phyloP scores from a whole-genome alignment of 2,113 vertebrate genomes.

The Stegastes partitus region DNA sequence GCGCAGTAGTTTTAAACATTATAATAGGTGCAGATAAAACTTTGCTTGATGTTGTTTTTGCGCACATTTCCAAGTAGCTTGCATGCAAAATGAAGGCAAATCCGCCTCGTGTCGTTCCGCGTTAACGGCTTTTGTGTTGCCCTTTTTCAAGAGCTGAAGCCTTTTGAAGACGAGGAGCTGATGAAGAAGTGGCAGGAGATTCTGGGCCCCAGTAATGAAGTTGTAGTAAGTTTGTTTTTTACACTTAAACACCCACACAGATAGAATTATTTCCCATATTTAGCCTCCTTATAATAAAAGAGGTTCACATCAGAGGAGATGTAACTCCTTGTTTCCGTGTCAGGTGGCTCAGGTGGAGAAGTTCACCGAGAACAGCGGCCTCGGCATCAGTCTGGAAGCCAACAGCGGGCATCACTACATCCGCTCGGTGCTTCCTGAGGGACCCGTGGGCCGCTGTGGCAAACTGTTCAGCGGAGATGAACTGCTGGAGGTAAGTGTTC shows the following conservation, averaged over 20 bases:
- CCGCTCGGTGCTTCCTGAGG: constrained; percentile 94
- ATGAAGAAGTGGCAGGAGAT: constrained; percentile 91
- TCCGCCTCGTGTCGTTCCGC: not conserved
- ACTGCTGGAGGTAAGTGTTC: constrained; percentile 89
- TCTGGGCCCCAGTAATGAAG: constrained; percentile 91
- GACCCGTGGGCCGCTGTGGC: constrained; percentile 93
- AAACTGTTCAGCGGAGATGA: constrained; percentile 96
- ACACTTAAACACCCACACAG: too few relatives aligned
- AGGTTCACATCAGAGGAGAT: not conserved
- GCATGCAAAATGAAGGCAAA: not conserved
- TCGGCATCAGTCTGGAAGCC: constrained; percentile 96
- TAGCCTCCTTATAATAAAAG: too few relatives aligned
- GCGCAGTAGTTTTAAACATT: not conserved
- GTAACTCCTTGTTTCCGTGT: not conserved
- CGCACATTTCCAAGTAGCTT: not conserved
- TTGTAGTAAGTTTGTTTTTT: constrained; percentile 88
- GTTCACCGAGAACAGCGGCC: constrained; percentile 93
- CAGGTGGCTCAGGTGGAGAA: constrained; percentile 95
- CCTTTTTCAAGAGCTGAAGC: constrained; percentile 61
- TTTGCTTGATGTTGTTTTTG: not conserved
- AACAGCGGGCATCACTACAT: constrained; percentile 94
- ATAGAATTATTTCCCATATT: too few relatives aligned
- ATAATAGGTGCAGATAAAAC: constrained; percentile 13
- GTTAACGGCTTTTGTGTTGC: constrained; percentile 20
- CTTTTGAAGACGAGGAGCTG: constrained; percentile 77